Conservation (phyloP, 2,113 vertebrate genomes). For the Cephalopterus ornatus region DNA sequence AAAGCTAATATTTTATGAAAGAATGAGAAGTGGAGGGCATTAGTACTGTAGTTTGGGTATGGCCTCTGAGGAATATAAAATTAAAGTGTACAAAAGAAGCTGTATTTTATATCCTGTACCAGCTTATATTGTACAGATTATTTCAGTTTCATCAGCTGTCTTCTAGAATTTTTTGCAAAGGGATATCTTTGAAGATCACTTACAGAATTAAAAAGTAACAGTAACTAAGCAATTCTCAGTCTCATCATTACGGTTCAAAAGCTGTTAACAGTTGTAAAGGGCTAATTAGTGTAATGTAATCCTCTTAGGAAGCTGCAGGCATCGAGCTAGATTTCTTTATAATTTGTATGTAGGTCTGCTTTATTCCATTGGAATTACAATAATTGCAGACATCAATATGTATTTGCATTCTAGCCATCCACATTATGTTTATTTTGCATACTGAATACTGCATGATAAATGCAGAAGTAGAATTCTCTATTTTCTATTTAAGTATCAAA, state of each 20-base stretch:
- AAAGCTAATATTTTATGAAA: background rate
- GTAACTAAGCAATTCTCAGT: slow-evolving; percentile 5
- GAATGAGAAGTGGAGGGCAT: background rate
- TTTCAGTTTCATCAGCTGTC: slow-evolving; percentile 15
- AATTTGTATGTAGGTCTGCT: slow-evolving; percentile 79
- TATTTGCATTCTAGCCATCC: slow-evolving; percentile 38
- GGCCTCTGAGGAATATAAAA: background rate
- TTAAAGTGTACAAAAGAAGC: background rate
- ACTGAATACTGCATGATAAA: slow-evolving; percentile 52
- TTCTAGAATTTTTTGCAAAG: slow-evolving; percentile 15
- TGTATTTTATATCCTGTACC: background rate
- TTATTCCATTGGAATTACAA: slow-evolving; percentile 74
- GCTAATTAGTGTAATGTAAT: slow-evolving; percentile 83
- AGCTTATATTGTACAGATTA: background rate
- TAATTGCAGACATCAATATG: slow-evolving; percentile 69
- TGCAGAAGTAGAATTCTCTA: slow-evolving; percentile 38
- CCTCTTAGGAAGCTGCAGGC: slow-evolving; percentile 84
- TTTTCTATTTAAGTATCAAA: slow-evolving; percentile 53
- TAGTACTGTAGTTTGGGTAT: background rate
- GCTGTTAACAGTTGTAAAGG: slow-evolving; percentile 73
- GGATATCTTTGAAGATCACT: background rate
- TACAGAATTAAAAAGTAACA: slow-evolving; percentile 44
- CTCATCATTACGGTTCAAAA: slow-evolving; percentile 50
- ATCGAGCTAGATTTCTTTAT: slow-evolving; percentile 72
- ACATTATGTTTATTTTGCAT: slow-evolving; percentile 70